phyloP scores from a whole-genome alignment of 2,113 vertebrate species.

The Ranitomeya imitator region DNA sequence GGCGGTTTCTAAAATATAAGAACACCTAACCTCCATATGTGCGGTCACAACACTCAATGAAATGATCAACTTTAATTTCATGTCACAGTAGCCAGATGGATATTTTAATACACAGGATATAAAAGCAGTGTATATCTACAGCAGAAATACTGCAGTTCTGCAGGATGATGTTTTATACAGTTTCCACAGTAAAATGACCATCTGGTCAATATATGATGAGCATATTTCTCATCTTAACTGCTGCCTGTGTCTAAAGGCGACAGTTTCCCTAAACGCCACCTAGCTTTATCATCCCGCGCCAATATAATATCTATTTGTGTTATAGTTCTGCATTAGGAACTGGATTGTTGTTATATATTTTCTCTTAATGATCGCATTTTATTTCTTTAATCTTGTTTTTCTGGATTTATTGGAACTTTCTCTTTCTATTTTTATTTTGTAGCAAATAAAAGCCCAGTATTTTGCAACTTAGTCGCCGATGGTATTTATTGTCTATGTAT shows the following conservation, averaged over 20 bases:
- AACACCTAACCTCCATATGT: neutral
- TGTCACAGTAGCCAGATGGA: conserved; percentile 29
- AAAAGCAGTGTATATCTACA: conserved; percentile 18
- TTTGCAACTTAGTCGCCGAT: neutral
- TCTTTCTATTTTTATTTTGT: neutral
- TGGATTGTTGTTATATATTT: neutral
- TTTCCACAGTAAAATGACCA: conserved; percentile 33
- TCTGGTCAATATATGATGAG: conserved; percentile 36
- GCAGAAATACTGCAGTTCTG: conserved; percentile 15
- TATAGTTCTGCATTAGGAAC: neutral
- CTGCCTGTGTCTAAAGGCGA: neutral
- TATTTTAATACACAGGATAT: conserved; percentile 7
- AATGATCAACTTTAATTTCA: conserved; percentile 28
- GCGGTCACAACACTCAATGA: neutral
- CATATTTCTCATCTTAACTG: conserved; percentile 26
- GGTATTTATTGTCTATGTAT: neutral
- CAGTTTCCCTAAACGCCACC: neutral
- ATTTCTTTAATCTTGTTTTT: neutral
- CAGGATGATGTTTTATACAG: conserved; percentile 5
- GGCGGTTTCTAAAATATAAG: neutral
- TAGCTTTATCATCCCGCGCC: neutral
- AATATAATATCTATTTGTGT: neutral
- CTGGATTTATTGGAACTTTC: neutral
- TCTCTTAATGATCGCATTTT: neutral
- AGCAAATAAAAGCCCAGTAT: neutral